Percentiles rank a stretch among this genome's conserved stretches.
Evolutionary conservation across 2,797 vertebrate genomes (phyloP).

Genomic region (Crypturellus tataupa): DNA sequence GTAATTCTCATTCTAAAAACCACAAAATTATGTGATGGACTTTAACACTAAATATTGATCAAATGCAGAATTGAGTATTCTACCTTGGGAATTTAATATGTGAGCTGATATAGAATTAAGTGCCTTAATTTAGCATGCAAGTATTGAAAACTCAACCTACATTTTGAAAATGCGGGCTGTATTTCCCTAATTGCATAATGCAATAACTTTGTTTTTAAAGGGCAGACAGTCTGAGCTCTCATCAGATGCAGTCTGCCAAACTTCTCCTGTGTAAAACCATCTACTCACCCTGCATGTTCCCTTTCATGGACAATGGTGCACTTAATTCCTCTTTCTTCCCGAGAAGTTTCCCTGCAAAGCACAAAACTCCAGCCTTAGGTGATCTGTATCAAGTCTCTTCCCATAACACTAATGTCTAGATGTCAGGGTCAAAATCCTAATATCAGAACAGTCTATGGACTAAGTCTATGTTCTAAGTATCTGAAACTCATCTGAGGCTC

Average conservation of each 20-base stretch:
- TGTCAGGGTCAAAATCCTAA: neutral
- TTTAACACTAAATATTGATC: neutral
- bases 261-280: neutral
- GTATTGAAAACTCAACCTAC: conserved; percentile 22
- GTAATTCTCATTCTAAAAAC: neutral
- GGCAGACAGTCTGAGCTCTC: neutral
- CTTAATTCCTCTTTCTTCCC: neutral
- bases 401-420: neutral
- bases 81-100: neutral
- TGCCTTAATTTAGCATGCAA: conserved; percentile 1
- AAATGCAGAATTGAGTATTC: neutral
- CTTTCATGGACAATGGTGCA: neutral
- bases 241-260: neutral
- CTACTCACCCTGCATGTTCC: neutral
- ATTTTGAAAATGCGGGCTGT: neutral
- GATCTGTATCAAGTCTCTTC: neutral
- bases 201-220: neutral
- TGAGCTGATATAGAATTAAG: conserved; percentile 18
- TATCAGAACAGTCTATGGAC: neutral
- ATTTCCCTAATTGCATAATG: neutral
- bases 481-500: neutral
- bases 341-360: neutral
- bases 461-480: too few relatives aligned
- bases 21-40: neutral
- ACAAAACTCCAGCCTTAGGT: neutral